Percentiles rank a stretch among this genome's conserved stretches.
phyloP scores from a whole-genome alignment of 1,140 invertebrate genomes.

The Drosophila bocqueti region DNA sequence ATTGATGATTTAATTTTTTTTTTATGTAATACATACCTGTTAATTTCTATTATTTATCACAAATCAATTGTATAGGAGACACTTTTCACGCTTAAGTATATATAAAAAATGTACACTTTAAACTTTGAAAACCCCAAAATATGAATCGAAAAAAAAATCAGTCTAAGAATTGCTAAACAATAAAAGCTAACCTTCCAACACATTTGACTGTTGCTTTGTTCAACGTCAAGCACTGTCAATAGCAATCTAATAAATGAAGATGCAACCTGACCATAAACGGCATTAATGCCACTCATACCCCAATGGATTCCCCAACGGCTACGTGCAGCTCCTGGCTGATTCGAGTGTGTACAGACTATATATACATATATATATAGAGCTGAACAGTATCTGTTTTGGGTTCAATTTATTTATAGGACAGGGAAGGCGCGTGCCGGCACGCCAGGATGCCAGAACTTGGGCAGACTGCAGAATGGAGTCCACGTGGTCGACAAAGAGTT shows the following conservation, averaged over 20 bases:
- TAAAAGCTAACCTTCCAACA: constrained; percentile 1
- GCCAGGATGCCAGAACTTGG: constrained; percentile 9
- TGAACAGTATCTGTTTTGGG: constrained; percentile 34
- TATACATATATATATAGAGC: constrained; percentile 16
- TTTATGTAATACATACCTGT: too few species aligned
- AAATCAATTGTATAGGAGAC: too few species aligned
- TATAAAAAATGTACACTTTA: too few species aligned
- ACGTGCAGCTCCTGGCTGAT: constrained; percentile 52
- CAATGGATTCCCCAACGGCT: constrained; percentile 59
- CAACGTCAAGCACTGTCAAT: constrained; percentile 19
- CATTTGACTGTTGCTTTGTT: constrained; percentile 4
- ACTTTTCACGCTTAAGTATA: too few species aligned
- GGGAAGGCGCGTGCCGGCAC: constrained; percentile 63
- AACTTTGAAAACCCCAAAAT: not conserved
- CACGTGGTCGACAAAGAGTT: constrained; percentile 51
- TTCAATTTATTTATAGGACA: constrained; percentile 65
- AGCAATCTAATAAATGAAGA: constrained; percentile 76
- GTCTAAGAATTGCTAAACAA: not conserved
- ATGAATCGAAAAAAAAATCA: not conserved
- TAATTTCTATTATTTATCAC: too few species aligned
- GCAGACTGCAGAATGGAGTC: constrained; percentile 2
- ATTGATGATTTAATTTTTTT: not conserved
- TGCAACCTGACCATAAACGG: constrained; percentile 71
- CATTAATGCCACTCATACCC: constrained; percentile 58
- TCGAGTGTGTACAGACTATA: constrained; percentile 19